Percentiles rank a stretch among this genome's conserved stretches.
These are phyloP conservation scores for Erebia aethiops DNA, from an alignment of 2,888 invertebrate genomes.

Conservation along the genomic window DNA sequence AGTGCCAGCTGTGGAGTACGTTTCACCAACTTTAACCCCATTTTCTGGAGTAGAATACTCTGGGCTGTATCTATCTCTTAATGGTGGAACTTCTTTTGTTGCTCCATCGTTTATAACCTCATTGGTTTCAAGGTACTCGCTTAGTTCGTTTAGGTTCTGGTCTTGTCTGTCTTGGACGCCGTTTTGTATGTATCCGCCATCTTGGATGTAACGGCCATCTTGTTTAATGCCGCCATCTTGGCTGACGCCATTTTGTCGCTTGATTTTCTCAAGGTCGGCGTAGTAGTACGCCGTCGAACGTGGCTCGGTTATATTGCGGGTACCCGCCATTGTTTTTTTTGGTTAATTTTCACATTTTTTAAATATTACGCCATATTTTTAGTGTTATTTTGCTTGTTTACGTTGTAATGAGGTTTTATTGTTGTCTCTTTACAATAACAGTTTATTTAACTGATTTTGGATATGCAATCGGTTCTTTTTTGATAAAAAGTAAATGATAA, in stretches of 20 bases:
- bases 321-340: constrained; percentile 53
- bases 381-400: neutral
- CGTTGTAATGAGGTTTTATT: neutral
- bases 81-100: constrained; percentile 62
- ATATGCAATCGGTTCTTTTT: constrained; percentile 6
- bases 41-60: constrained; percentile 66
- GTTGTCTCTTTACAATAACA: neutral
- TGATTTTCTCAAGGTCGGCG: constrained; percentile 82
- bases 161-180: constrained; percentile 39
- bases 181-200: constrained; percentile 18
- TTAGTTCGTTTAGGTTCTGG: constrained; percentile 74
- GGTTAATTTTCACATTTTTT: constrained; percentile 46
- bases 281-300: constrained; percentile 84
- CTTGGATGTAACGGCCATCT: constrained; percentile 46
- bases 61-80: constrained; percentile 65
- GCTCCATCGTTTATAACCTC: constrained; percentile 69
- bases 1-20: constrained; percentile 77
- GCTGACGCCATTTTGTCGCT: constrained; percentile 57
- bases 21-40: constrained; percentile 60
- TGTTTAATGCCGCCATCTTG: constrained; percentile 33
- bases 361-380: constrained; percentile 34
- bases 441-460: neutral
- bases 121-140: constrained; percentile 67
- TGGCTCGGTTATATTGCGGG: constrained; percentile 75
- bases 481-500: neutral